Conservation (phyloP, 2,888 invertebrate species). For the Spodoptera exigua region DNA sequence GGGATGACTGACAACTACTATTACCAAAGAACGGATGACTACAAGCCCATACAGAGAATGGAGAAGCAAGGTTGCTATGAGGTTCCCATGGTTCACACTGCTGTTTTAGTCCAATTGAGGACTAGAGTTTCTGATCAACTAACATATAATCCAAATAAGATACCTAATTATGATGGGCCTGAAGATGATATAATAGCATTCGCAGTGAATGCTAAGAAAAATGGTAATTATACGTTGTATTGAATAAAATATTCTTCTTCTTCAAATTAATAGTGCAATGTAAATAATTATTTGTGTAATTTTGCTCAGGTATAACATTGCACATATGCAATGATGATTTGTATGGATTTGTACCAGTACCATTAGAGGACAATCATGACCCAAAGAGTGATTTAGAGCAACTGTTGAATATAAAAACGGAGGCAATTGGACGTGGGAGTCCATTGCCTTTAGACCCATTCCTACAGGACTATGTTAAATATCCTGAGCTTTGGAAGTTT, state of each 20-base stretch:
- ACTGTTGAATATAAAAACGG: slow-evolving; percentile 93
- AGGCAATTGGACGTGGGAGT: slow-evolving; percentile 91
- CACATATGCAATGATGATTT: slow-evolving; percentile 93
- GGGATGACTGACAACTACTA: slow-evolving; percentile 96
- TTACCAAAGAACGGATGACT: slow-evolving; percentile 95
- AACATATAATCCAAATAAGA: slow-evolving; percentile 92
- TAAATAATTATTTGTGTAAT: too few species aligned
- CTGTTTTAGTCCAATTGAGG: slow-evolving; percentile 94
- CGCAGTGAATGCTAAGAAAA: slow-evolving; percentile 93
- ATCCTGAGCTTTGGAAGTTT: slow-evolving; percentile 89
- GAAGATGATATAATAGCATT: slow-evolving; percentile 98
- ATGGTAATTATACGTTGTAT: slow-evolving; percentile 76
- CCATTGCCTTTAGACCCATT: slow-evolving; percentile 79
- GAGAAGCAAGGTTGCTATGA: slow-evolving; percentile 92
- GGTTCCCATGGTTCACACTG: slow-evolving; percentile 98
- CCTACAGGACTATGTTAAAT: slow-evolving; percentile 72
- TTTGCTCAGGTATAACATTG: slow-evolving; percentile 62
- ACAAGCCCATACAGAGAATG: slow-evolving; percentile 93
- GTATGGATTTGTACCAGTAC: slow-evolving; percentile 95
- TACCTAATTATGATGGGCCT: slow-evolving; percentile 92
- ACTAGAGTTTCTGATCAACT: slow-evolving; percentile 89
- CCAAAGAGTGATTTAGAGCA: slow-evolving; percentile 92
- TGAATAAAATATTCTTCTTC: background rate
- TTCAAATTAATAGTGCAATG: background rate
- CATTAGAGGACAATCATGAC: slow-evolving; percentile 92